A percentile compares a stretch with the other conserved stretches of the same genome.
These are phyloP conservation scores for Sylvicola cinctus DNA, from an alignment of 2,888 invertebrate genomes.

Conservation along the genomic window DNA sequence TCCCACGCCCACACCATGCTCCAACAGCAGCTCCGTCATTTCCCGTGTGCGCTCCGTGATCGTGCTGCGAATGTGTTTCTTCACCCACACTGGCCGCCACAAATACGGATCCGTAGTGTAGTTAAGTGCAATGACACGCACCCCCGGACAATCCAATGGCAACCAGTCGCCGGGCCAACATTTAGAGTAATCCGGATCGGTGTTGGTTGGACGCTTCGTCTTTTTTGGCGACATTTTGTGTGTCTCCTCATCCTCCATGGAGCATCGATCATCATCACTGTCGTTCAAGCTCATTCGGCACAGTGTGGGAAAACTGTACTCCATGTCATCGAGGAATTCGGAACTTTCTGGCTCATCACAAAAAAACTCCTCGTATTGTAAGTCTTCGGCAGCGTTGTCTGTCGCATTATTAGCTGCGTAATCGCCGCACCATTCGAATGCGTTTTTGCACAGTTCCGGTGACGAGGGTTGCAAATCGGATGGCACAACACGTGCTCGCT, in stretches of 20 bases:
- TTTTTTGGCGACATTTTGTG: no score
- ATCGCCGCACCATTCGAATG: neutral
- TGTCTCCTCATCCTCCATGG: slow-evolving; percentile 3
- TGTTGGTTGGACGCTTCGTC: slow-evolving; percentile 7
- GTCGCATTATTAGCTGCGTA: neutral
- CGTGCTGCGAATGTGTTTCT: slow-evolving; percentile 39
- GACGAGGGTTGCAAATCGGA: neutral
- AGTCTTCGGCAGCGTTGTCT: neutral
- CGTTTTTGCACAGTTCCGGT: neutral
- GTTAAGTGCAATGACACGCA: slow-evolving; percentile 59
- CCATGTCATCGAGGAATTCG: slow-evolving; percentile 18
- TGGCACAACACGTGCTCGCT: slow-evolving; percentile 3
- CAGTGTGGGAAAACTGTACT: slow-evolving; percentile 22
- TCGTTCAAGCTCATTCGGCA: slow-evolving; percentile 20
- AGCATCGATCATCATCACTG: slow-evolving; percentile 12
- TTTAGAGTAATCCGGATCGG: slow-evolving; percentile 29
- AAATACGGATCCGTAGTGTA: slow-evolving; percentile 61
- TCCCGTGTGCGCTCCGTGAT: slow-evolving; percentile 47
- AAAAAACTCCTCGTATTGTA: slow-evolving; percentile 7
- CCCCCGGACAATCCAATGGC: slow-evolving; percentile 50
- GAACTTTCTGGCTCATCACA: slow-evolving; percentile 14
- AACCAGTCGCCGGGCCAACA: slow-evolving; percentile 85
- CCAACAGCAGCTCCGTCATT: slow-evolving; percentile 45
- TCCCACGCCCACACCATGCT: slow-evolving; percentile 45
- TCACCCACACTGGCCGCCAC: slow-evolving; percentile 56